Evolutionary conservation across 1,140 invertebrate genomes (phyloP).

Genomic region (Sminthurinus signatus): DNA sequence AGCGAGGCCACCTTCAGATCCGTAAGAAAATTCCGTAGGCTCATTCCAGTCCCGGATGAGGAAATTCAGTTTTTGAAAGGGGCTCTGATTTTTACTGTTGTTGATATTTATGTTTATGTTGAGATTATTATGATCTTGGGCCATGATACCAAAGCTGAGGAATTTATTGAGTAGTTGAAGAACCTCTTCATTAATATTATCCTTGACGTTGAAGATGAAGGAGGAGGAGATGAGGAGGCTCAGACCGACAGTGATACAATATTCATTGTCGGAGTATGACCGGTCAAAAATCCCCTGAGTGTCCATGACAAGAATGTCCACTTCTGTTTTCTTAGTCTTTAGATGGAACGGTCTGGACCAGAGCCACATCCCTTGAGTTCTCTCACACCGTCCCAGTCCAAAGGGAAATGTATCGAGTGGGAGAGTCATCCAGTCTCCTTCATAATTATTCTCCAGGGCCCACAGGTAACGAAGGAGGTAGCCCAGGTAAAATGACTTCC

Average conservation of each 20-base stretch:
- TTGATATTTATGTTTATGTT: too few relatives aligned
- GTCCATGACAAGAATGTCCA: constrained; percentile 59
- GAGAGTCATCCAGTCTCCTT: constrained; percentile 48
- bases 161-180: constrained; percentile 37
- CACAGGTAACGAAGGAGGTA: constrained; percentile 17
- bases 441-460: constrained; percentile 31
- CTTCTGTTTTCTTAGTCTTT: constrained; percentile 47
- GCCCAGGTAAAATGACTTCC: constrained; percentile 20
- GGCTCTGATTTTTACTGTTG: too few relatives aligned
- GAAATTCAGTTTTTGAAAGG: constrained; percentile 29
- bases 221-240: constrained; percentile 48
- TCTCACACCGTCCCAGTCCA: constrained; percentile 53
- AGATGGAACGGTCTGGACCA: constrained; percentile 50
- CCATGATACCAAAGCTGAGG: constrained; percentile 19
- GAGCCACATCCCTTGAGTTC: constrained; percentile 56
- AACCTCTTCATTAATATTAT: constrained; percentile 55
- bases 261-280: constrained; percentile 55
- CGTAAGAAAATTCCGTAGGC: constrained; percentile 24
- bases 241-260: constrained; percentile 58
- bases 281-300: constrained; percentile 64
- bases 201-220: constrained; percentile 52
- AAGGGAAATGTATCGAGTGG: constrained; percentile 44
- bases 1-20: constrained; percentile 16
- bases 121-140: not conserved
- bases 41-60: constrained; percentile 32